Evolutionary conservation across 2,888 invertebrate genomes (phyloP).

Genomic region (Idaea straminata): DNA sequence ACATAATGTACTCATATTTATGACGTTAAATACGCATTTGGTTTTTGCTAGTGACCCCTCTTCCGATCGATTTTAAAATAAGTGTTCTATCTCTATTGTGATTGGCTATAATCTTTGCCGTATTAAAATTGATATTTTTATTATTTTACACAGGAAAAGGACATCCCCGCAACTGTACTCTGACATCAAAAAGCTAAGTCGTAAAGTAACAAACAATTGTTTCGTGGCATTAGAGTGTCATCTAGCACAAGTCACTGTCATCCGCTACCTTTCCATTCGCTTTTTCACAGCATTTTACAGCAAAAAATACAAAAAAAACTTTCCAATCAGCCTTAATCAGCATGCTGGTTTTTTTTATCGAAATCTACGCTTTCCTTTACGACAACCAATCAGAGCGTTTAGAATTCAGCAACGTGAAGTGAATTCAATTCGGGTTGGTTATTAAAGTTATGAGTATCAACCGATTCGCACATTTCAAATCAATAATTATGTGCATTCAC

Average conservation of each 20-base stretch:
- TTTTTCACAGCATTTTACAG: constrained; percentile 58
- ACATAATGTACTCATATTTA: no score
- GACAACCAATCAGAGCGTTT: background rate
- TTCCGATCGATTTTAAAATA: no score
- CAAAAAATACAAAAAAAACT: constrained; percentile 38
- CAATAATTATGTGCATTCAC: background rate
- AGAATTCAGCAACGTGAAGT: background rate
- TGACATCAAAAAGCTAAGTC: constrained; percentile 76
- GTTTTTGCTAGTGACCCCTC: no score
- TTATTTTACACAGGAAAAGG: constrained; percentile 61
- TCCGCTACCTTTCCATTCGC: constrained; percentile 71
- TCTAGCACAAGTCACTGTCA: constrained; percentile 62
- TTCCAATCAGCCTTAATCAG: constrained; percentile 43
- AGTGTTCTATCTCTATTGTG: no score
- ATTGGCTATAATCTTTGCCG: no score
- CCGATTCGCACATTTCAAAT: background rate
- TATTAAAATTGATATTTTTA: constrained; percentile 9
- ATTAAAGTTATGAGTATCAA: background rate
- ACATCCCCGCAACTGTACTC: constrained; percentile 73
- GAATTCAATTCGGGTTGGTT: background rate
- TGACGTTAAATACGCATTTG: no score
- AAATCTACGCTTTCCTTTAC: constrained; percentile 29
- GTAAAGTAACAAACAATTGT: constrained; percentile 54
- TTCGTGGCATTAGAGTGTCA: constrained; percentile 66
- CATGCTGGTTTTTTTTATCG: constrained; percentile 44